phyloP scores from a whole-genome alignment of 2,797 vertebrate species.

The Gymnopithys bicolor region DNA sequence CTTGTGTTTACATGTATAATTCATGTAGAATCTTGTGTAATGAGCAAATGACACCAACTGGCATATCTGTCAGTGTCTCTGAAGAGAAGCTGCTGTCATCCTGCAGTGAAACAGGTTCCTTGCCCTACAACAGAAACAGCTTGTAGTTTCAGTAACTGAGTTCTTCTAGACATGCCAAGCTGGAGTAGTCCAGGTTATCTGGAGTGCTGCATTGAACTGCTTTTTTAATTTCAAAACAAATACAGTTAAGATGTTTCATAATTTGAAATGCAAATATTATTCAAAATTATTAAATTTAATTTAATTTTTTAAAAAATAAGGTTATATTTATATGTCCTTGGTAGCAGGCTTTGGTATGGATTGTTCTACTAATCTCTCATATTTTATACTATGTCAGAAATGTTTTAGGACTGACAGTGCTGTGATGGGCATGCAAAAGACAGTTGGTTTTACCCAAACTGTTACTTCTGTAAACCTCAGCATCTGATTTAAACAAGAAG shows the following conservation, averaged over 20 bases:
- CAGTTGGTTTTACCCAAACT: neutral
- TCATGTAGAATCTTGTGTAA: neutral
- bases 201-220: neutral
- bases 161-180: neutral
- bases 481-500: neutral
- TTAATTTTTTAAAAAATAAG: neutral
- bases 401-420: neutral
- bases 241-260: neutral
- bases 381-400: neutral
- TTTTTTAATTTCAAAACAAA: neutral
- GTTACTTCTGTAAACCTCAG: neutral
- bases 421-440: neutral
- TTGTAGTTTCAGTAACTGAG: neutral
- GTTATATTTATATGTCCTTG: neutral
- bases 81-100: neutral
- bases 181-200: neutral
- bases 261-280: neutral
- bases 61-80: neutral
- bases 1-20: neutral
- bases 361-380: neutral
- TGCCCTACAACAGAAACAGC: neutral
- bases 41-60: neutral
- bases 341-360: neutral
- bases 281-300: neutral
- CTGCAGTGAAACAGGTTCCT: rapidly evolving